phyloP scores from a whole-genome alignment of 1,140 invertebrate species.

The Meloidogyne chitwoodi region DNA sequence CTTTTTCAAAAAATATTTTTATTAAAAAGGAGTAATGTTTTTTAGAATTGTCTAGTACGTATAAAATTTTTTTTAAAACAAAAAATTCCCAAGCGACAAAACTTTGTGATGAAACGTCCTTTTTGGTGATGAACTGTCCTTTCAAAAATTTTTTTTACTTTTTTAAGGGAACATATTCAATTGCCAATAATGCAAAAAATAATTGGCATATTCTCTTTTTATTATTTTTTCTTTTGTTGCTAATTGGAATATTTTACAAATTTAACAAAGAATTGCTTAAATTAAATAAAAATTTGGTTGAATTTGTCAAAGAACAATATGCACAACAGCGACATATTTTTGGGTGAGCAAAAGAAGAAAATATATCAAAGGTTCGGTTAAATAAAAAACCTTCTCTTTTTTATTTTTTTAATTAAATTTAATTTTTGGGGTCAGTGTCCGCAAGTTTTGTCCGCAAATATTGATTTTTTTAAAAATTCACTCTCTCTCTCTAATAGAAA shows the following conservation, averaged over 20 bases:
- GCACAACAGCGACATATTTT: constrained; percentile 6
- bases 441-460: background rate
- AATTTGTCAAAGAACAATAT: constrained; percentile 9
- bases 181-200: background rate
- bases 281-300: constrained; percentile 6
- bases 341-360: background rate
- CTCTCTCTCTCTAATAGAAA: no score
- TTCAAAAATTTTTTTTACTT: background rate
- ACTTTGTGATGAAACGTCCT: no score
- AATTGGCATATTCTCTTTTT: constrained; percentile 2
- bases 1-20: no score
- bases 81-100: no score
- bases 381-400: background rate
- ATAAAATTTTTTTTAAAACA: no score
- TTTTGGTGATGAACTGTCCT: no score
- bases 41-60: no score
- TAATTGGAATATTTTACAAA: background rate
- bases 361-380: background rate
- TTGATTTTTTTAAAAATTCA: no score
- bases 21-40: no score
- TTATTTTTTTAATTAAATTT: background rate
- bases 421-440: background rate
- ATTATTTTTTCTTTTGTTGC: background rate
- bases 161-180: background rate
- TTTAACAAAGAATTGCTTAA: constrained; percentile 12